Conservation (phyloP, 2,113 vertebrate genomes). For the Maccullochella peelii region DNA sequence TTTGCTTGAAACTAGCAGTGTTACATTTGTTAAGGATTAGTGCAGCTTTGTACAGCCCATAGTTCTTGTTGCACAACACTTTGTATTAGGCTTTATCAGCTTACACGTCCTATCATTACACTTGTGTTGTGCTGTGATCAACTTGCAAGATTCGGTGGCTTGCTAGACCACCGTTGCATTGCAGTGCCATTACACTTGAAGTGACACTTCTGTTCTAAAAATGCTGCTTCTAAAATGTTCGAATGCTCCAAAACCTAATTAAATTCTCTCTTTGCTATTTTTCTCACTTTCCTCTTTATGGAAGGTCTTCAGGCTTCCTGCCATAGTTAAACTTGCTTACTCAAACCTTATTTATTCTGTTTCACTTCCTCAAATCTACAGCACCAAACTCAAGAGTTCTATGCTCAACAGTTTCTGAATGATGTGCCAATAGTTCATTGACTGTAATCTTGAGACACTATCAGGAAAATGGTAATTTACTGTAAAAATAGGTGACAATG, state of each 20-base stretch:
- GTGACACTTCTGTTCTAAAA: slow-evolving; percentile 12
- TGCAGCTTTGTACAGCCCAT: slow-evolving; percentile 45
- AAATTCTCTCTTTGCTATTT: neutral
- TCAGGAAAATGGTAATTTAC: slow-evolving; percentile 27
- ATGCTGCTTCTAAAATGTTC: slow-evolving; percentile 4
- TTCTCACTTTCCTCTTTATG: slow-evolving; percentile 34
- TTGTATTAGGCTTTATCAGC: slow-evolving; percentile 39
- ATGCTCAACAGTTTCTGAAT: neutral
- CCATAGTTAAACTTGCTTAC: slow-evolving; percentile 12
- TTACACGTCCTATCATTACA: slow-evolving; percentile 39
- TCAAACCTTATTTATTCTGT: neutral
- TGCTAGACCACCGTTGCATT: neutral
- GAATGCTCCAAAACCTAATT: neutral
- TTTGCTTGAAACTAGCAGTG: slow-evolving; percentile 55
- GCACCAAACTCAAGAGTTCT: neutral
- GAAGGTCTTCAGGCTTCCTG: neutral
- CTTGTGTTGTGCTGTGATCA: slow-evolving; percentile 8
- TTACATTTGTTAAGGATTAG: slow-evolving; percentile 67
- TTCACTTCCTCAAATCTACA: slow-evolving; percentile 54
- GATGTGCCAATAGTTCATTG: neutral
- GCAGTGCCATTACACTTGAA: slow-evolving; percentile 4
- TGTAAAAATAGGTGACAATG: slow-evolving; percentile 45
- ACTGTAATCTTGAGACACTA: neutral
- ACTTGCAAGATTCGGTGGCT: neutral
- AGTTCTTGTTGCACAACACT: slow-evolving; percentile 51